These are phyloP conservation scores for Orthosia cruda DNA, from an alignment of 2,888 invertebrate species.

Conservation along the genomic window DNA sequence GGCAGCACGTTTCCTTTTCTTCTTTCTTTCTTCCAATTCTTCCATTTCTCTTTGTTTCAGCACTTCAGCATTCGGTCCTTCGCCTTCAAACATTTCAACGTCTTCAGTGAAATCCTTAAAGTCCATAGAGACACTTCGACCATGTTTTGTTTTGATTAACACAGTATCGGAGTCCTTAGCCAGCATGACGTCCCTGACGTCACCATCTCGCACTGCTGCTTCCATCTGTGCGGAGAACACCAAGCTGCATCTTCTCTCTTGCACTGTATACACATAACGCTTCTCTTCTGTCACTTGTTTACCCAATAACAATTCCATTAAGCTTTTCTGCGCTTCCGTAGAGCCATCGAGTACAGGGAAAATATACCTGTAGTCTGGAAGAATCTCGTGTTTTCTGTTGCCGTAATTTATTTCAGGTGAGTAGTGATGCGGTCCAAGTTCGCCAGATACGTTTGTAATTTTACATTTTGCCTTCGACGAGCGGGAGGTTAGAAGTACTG, in stretches of 20 bases:
- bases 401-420: conserved; percentile 92
- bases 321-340: conserved; percentile 93
- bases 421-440: conserved; percentile 92
- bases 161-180: conserved; percentile 95
- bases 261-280: conserved; percentile 94
- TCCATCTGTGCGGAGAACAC: conserved; percentile 95
- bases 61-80: conserved; percentile 93
- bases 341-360: conserved; percentile 94
- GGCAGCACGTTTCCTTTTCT: conserved; percentile 92
- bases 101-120: conserved; percentile 92
- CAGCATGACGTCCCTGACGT: conserved; percentile 95
- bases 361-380: conserved; percentile 94
- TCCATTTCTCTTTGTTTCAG: conserved; percentile 92
- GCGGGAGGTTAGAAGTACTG: conserved; percentile 92
- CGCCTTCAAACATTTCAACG: conserved; percentile 93
- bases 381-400: conserved; percentile 93
- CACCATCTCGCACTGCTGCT: conserved; percentile 95
- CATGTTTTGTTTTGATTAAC: conserved; percentile 94
- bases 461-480: conserved; percentile 92
- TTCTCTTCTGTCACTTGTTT: conserved; percentile 92
- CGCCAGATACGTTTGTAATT: conserved; percentile 93
- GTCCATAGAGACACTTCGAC: conserved; percentile 95
- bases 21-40: conserved; percentile 90
- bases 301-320: conserved; percentile 92
- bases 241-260: conserved; percentile 94